Base-by-base conservation (phyloP, 1,140 invertebrate genomes). In the Dysdera silvatica region DNA sequence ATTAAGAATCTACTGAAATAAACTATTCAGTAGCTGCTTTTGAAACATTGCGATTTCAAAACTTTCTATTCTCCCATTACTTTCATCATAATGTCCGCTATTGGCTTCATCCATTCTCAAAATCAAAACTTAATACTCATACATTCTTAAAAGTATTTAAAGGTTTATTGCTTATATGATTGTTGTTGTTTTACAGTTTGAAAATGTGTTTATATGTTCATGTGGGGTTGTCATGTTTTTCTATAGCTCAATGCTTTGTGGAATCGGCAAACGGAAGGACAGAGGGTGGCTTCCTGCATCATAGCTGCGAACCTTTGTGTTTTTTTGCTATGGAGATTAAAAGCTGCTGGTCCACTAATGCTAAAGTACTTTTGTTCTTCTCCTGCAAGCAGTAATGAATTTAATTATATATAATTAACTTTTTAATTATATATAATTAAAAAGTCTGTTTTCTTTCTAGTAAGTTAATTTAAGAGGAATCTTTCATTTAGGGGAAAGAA, bases 361-460 rank as follows among this genome's bases (percentile, higher is more conserved):
- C 73, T 86, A 7, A 83, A 82, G 73, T 95, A 91, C 76, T 96
- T 97, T 76, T 85, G 83, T 68, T 85, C 88, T 57, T 87, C 85
- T 78, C 89, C 89, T 45, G 82, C 81, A 45, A 83, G 84, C 66
- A 81, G 87, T 90, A 76, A 78, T 79, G 41, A 37, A n/a, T 47
- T 54, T 29, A 16, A 24, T 58, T 67, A 18, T 43, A 23, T 20
- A n/a, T 29, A 52, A 24, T 77, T 23, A 23, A 23, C 12, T 43
- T 65, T 4, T 57, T 66, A 41, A 8, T 33, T 48, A 20, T 70
- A 23, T 65, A 66, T 33, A 68, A 65, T 68, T 71, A 72, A 35
- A 69, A 70, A 67, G 23, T 60, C 18, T 55, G 54, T 54, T 14
- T 47, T 35, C 43, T 47, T 16, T 54, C 51, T 29, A 29, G 5